Conservation (phyloP, 2,797 vertebrate genomes). For the Acestrorhynchus altus region DNA sequence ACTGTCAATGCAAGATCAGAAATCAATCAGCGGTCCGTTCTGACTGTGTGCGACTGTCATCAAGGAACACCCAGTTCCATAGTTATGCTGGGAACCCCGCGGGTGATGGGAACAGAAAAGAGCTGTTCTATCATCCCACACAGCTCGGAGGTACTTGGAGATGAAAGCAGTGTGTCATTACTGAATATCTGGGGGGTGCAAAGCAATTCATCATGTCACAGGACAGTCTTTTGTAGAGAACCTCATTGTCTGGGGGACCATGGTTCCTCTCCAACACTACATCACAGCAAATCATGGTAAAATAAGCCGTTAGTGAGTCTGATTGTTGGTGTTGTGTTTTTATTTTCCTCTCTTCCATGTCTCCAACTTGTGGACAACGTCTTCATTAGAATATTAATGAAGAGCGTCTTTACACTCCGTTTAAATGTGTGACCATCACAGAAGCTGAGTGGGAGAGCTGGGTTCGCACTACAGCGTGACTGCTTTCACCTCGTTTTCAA, state of each 20-base stretch:
- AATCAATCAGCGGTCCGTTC: background rate
- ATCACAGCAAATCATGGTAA: conserved; percentile 5
- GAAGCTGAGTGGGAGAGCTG: conserved; percentile 29
- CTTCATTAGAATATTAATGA: conserved; percentile 42
- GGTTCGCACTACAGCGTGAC: conserved; percentile 6
- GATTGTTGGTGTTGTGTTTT: conserved; percentile 3
- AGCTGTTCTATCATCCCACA: conserved; percentile 2
- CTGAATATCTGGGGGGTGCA: background rate
- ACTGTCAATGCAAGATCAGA: no score
- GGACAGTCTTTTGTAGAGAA: background rate
- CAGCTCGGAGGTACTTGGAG: conserved; percentile 30
- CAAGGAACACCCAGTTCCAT: conserved; percentile 1
- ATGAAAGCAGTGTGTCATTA: conserved; percentile 35
- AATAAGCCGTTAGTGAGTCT: conserved; percentile 32
- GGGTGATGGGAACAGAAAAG: background rate
- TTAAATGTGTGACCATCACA: conserved; percentile 18
- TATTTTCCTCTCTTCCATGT: conserved; percentile 41
- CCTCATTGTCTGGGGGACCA: no score
- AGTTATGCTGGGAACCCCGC: background rate
- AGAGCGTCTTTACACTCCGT: conserved; percentile 20
- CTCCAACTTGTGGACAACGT: conserved; percentile 4
- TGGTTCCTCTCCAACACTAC: conserved; percentile 15
- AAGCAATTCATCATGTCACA: background rate
- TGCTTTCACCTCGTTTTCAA: background rate
- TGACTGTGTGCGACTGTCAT: background rate